phyloP scores from a whole-genome alignment of 2,113 vertebrate genomes.

The Sturnira hondurensis region DNA sequence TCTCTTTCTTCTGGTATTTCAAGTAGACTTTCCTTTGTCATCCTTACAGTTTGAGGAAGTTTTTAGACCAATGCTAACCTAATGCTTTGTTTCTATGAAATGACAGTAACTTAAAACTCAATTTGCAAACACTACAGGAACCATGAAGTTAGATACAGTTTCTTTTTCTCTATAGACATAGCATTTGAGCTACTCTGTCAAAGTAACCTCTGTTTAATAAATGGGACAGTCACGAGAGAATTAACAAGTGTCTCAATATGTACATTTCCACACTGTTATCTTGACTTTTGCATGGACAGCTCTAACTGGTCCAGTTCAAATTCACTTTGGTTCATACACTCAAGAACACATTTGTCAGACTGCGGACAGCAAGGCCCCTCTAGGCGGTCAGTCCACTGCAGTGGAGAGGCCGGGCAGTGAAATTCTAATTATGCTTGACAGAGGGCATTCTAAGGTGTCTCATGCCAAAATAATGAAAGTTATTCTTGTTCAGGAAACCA shows the following conservation, averaged over 20 bases:
- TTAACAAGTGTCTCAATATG: constrained; percentile 26
- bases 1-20: not conserved
- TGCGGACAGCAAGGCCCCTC: not conserved
- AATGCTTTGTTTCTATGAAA: not conserved
- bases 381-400: constrained; percentile 5
- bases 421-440: constrained; percentile 66
- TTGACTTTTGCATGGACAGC: not conserved
- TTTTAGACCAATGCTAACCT: not conserved
- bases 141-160: not conserved
- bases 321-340: constrained; percentile 1
- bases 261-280: constrained; percentile 27
- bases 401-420: constrained; percentile 23
- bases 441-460: not conserved
- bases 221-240: not conserved
- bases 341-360: constrained; percentile 53
- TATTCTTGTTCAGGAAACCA: constrained; percentile 69
- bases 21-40: not conserved
- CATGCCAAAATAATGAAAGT: constrained; percentile 57
- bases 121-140: not conserved
- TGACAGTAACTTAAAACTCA: constrained; percentile 16
- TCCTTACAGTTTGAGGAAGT: not conserved
- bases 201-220: not conserved
- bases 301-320: not conserved
- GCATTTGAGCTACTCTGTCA: not conserved
- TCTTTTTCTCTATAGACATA: not conserved